phyloP scores from a whole-genome alignment of 2,888 invertebrate species.

The Chalcosyrphus nemorum region DNA sequence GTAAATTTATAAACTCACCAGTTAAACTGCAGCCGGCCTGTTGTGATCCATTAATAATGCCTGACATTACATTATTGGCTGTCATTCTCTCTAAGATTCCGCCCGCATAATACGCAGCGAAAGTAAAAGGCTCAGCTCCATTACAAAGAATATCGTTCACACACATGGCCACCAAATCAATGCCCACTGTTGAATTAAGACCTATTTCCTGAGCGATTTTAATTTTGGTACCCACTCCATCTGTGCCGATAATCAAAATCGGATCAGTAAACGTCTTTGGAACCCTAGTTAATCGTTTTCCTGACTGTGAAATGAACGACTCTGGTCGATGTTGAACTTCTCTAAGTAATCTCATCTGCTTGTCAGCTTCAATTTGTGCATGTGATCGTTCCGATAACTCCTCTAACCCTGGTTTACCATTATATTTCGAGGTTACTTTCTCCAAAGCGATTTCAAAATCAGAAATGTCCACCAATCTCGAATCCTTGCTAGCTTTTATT shows the following conservation, averaged over 20 bases:
- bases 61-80: conserved; percentile 83
- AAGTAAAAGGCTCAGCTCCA: conserved; percentile 97
- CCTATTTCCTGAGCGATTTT: conserved; percentile 92
- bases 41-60: conserved; percentile 91
- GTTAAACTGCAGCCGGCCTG: conserved; percentile 92
- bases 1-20: too few species aligned
- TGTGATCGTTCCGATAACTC: not conserved
- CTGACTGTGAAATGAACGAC: conserved; percentile 75
- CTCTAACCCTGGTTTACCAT: conserved; percentile 67
- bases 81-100: conserved; percentile 89
- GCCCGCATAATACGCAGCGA: conserved; percentile 97
- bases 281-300: conserved; percentile 79
- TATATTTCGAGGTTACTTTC: conserved; percentile 79
- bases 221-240: conserved; percentile 99
- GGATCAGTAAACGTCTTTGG: conserved; percentile 86
- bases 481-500: conserved; percentile 74
- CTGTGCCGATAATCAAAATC: conserved; percentile 95
- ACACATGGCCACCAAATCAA: conserved; percentile 99
- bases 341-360: not conserved
- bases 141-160: conserved; percentile 98
- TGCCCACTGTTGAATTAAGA: conserved; percentile 91
- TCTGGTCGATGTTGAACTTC: conserved; percentile 75
- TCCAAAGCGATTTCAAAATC: conserved; percentile 88
- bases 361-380: conserved; percentile 1
- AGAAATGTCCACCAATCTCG: conserved; percentile 83